These are phyloP conservation scores for Phoenicopterus ruber DNA, from an alignment of 2,113 vertebrate species.

Conservation along the genomic window DNA sequence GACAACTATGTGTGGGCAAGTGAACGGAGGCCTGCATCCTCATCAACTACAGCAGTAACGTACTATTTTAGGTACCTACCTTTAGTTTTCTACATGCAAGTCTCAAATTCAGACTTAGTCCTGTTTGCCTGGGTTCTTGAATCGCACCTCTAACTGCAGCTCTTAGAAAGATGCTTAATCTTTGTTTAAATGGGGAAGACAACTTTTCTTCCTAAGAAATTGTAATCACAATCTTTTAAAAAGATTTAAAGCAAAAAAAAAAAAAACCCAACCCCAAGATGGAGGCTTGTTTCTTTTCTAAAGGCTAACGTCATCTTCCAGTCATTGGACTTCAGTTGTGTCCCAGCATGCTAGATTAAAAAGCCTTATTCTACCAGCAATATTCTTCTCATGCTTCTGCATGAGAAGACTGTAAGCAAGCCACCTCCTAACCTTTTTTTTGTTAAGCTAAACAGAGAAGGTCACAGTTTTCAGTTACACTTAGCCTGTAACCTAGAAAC, in stretches of 20 bases:
- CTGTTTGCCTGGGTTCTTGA: background rate
- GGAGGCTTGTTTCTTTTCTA: background rate
- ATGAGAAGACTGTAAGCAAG: constrained; percentile 22
- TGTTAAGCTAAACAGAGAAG: constrained; percentile 48
- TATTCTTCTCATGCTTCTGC: background rate
- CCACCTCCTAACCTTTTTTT: background rate
- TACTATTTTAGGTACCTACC: background rate
- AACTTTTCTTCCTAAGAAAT: background rate
- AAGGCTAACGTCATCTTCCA: background rate
- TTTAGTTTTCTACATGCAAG: background rate
- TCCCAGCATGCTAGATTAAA: background rate
- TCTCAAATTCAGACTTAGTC: background rate
- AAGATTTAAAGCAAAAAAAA: background rate
- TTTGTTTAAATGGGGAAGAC: background rate
- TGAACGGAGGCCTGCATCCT: background rate
- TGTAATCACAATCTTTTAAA: background rate
- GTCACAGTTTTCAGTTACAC: constrained; percentile 50
- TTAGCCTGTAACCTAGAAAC: constrained; percentile 66
- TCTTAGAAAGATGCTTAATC: background rate
- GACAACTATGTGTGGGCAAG: background rate
- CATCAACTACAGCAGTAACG: background rate
- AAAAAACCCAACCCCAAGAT: rapidly evolving
- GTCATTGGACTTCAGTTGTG: background rate
- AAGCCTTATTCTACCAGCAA: background rate
- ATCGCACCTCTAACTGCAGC: background rate